phyloP scores from a whole-genome alignment of 2,113 vertebrate species.

The Halcyon senegalensis region DNA sequence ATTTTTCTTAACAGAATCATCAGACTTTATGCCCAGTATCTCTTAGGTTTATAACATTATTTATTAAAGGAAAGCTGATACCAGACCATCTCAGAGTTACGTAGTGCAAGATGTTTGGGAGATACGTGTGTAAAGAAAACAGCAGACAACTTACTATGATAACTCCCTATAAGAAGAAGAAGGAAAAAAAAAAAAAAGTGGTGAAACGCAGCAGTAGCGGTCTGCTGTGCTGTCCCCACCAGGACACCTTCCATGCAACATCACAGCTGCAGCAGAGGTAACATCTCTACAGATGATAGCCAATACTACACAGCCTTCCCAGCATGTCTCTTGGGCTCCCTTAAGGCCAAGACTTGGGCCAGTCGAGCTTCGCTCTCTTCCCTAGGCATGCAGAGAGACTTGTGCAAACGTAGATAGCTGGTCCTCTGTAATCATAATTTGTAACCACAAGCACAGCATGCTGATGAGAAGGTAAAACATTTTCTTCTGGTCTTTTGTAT shows the following conservation, averaged over 20 bases:
- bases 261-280: background rate
- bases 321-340: background rate
- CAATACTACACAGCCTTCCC: background rate
- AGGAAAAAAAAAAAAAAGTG: too few species aligned
- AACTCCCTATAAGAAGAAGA: background rate
- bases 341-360: background rate
- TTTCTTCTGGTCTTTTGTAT: background rate
- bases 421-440: background rate
- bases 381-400: background rate
- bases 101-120: background rate
- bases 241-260: background rate
- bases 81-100: background rate
- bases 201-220: background rate
- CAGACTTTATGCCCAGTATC: background rate
- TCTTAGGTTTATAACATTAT: background rate
- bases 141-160: background rate
- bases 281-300: background rate
- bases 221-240: background rate
- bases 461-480: background rate
- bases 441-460: background rate
- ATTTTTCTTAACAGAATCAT: background rate
- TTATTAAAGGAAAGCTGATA: background rate
- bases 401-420: accelerated
- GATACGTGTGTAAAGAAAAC: background rate
- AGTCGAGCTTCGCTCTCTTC: accelerated